Conservation (phyloP, 2,113 vertebrate genomes). For the Meriones unguiculatus region DNA sequence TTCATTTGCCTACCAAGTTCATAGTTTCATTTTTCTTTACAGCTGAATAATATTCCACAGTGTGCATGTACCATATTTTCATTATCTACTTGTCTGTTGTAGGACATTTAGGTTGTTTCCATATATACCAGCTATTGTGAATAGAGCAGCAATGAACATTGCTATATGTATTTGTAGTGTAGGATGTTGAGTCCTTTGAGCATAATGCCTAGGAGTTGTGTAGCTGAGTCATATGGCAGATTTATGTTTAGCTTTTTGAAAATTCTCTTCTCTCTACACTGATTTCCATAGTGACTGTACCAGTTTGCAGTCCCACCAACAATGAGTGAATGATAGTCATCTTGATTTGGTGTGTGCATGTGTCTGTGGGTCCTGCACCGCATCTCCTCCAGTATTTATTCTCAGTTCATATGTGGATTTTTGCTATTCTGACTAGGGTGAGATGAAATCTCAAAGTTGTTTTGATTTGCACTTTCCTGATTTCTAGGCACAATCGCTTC, state of each 20-base stretch:
- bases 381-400: neutral
- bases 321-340: neutral
- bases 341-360: neutral
- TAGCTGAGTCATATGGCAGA: neutral
- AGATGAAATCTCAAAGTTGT: neutral
- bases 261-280: neutral
- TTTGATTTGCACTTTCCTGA: neutral
- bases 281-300: neutral
- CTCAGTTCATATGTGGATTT: neutral
- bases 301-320: neutral
- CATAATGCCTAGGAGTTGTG: neutral
- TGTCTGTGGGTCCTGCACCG: neutral
- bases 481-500: neutral
- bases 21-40: neutral
- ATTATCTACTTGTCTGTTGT: neutral
- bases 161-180: neutral
- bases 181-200: neutral
- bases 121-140: neutral
- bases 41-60: neutral
- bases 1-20: neutral
- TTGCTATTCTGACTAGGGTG: neutral
- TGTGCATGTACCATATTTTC: neutral
- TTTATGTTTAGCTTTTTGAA: neutral
- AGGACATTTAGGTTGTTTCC: neutral
- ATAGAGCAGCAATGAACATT: neutral